Evolutionary conservation across 2,888 invertebrate species (phyloP).

Genomic region (Heliothis peltigera): DNA sequence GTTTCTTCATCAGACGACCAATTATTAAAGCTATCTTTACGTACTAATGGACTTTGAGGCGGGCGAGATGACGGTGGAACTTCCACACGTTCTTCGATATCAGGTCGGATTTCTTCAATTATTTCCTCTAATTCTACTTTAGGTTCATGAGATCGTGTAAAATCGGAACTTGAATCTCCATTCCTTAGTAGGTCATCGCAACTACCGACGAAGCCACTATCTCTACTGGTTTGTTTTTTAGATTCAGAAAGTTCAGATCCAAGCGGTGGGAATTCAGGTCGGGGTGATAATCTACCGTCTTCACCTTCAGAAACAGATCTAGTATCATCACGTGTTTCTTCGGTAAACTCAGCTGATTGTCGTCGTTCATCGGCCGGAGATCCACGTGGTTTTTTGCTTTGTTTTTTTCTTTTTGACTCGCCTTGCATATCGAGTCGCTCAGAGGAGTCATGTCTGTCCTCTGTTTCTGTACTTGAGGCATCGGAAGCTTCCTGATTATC

Average conservation of each 20-base stretch:
- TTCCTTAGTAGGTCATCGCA: conserved; percentile 95
- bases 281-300: conserved; percentile 92
- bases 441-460: conserved; percentile 91
- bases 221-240: conserved; percentile 95
- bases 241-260: conserved; percentile 91
- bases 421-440: conserved; percentile 94
- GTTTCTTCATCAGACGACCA: conserved; percentile 98
- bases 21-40: conserved; percentile 97
- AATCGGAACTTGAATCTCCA: conserved; percentile 88
- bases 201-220: conserved; percentile 97
- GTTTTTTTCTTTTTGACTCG: conserved; percentile 95
- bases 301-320: conserved; percentile 91
- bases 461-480: conserved; percentile 93
- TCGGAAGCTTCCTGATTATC: conserved; percentile 91
- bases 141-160: conserved; percentile 86
- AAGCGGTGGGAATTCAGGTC: conserved; percentile 91
- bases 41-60: conserved; percentile 91
- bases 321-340: conserved; percentile 90
- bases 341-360: conserved; percentile 91
- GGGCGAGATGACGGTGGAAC: conserved; percentile 88
- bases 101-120: conserved; percentile 90
- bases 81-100: conserved; percentile 86
- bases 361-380: conserved; percentile 91
- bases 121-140: conserved; percentile 90
- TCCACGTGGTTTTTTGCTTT: conserved; percentile 92